These are phyloP conservation scores for Nibea coibor DNA, from an alignment of 2,113 vertebrate species.

Conservation along the genomic window DNA sequence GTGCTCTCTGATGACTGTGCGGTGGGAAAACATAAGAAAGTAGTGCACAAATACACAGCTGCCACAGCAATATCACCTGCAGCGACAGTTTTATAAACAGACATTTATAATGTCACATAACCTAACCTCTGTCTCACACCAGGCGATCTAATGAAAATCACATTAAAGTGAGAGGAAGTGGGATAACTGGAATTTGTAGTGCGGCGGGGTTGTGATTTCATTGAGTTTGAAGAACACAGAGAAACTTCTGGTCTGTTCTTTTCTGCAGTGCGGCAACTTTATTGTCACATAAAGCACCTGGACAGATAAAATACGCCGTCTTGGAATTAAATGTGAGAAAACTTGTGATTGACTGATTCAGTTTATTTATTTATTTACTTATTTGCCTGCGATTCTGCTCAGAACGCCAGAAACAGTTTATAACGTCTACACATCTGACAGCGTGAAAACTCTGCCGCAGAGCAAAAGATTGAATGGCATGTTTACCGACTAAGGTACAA, in stretches of 20 bases:
- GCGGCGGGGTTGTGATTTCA: constrained; percentile 45
- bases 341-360: constrained; percentile 1
- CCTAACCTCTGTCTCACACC: constrained; percentile 52
- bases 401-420: constrained; percentile 39
- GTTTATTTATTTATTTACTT: neutral
- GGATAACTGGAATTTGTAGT: constrained; percentile 65
- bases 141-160: constrained; percentile 65
- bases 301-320: constrained; percentile 29
- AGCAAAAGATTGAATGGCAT: constrained; percentile 61
- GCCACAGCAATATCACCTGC: constrained; percentile 53
- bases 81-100: constrained; percentile 66
- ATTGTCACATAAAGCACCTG: constrained; percentile 6
- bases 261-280: constrained; percentile 15
- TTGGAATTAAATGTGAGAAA: constrained; percentile 44
- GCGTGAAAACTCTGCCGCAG: constrained; percentile 50
- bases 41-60: constrained; percentile 57
- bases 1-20: constrained; percentile 38
- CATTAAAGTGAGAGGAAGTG: constrained; percentile 66
- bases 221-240: constrained; percentile 49
- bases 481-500: constrained; percentile 66
- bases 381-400: constrained; percentile 14
- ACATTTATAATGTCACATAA: constrained; percentile 66
- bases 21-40: constrained; percentile 45
- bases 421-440: constrained; percentile 50
- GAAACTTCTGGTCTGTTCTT: constrained; percentile 34